phyloP scores from a whole-genome alignment of 2,113 vertebrate genomes.

The Thalassoma bifasciatum region DNA sequence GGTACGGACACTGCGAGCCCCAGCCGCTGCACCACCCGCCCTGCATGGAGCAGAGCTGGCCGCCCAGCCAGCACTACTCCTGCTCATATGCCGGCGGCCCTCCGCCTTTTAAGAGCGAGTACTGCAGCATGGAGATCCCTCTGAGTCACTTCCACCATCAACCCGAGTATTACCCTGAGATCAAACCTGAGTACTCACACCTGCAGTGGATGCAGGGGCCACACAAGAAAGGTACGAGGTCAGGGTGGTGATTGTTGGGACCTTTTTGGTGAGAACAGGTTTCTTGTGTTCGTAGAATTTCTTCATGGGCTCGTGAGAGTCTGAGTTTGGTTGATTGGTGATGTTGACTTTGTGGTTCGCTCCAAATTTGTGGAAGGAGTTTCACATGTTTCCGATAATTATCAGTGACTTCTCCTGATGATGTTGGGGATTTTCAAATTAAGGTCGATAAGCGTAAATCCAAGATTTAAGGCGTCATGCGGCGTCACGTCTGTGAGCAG shows the following conservation, averaged over 20 bases:
- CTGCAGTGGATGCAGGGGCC: constrained; percentile 90
- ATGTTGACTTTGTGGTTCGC: not conserved
- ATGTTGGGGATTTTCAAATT: constrained; percentile 44
- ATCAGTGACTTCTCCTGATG: constrained; percentile 15
- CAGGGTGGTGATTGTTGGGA: not conserved
- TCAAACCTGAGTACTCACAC: constrained; percentile 90
- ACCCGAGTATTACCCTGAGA: constrained; percentile 91
- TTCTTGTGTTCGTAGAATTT: not conserved
- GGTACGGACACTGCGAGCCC: constrained; percentile 86
- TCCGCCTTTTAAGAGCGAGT: constrained; percentile 89
- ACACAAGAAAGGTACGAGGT: constrained; percentile 92
- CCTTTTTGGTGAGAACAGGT: not conserved
- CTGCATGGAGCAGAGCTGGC: constrained; percentile 95
- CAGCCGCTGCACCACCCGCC: constrained; percentile 89
- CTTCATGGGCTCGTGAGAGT: not conserved
- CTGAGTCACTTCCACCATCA: constrained; percentile 89
- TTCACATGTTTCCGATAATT: not conserved
- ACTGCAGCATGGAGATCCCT: constrained; percentile 91
- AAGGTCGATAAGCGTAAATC: constrained; percentile 48
- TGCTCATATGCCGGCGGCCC: constrained; percentile 88
- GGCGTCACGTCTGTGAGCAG: constrained; percentile 17
- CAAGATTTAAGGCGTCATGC: constrained; percentile 37
- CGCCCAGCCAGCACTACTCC: constrained; percentile 88
- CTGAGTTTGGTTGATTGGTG: not conserved
- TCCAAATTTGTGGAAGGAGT: not conserved